These are phyloP conservation scores for Sebastes nivosus DNA, from an alignment of 2,797 vertebrate genomes.

Conservation along the genomic window DNA sequence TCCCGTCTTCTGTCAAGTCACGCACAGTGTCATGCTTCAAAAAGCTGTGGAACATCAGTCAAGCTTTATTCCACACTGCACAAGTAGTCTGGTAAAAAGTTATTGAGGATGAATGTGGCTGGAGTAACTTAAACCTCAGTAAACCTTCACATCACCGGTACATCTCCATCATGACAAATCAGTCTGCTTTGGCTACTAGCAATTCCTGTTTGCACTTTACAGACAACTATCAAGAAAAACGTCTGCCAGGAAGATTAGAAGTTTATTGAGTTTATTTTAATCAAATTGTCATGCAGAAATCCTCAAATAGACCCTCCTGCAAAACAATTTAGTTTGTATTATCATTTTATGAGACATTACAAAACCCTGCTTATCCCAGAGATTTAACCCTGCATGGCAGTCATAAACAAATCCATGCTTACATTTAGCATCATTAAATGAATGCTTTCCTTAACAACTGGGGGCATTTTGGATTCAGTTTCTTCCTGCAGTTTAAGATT, in stretches of 20 bases:
- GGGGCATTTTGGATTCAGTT: not conserved
- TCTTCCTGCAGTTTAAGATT: not conserved
- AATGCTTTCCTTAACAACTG: not conserved
- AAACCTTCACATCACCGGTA: too few species aligned
- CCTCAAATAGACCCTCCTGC: conserved; percentile 14
- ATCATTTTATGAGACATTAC: conserved; percentile 1
- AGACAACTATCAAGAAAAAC: not conserved
- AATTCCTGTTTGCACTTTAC: not conserved
- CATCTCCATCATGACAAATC: not conserved
- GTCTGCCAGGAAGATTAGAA: conserved; percentile 12
- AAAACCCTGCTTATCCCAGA: conserved; percentile 6
- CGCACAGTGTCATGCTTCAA: not conserved
- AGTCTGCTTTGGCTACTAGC: not conserved
- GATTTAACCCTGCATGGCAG: not conserved
- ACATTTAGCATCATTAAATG: not conserved
- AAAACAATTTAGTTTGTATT: not conserved
- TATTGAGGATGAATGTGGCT: not conserved
- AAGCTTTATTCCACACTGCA: too few species aligned
- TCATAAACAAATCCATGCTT: not conserved
- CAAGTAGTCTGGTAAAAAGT: not conserved
- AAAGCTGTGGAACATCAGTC: not conserved
- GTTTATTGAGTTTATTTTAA: conserved; percentile 48
- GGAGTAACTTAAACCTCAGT: not conserved
- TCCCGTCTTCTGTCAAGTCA: not conserved
- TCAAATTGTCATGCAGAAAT: conserved; percentile 19